Evolutionary conservation across 1,140 invertebrate genomes (phyloP), one percentile per base, ranked within the genome.

Genomic region (Akabosia matsudoensis): DNA sequence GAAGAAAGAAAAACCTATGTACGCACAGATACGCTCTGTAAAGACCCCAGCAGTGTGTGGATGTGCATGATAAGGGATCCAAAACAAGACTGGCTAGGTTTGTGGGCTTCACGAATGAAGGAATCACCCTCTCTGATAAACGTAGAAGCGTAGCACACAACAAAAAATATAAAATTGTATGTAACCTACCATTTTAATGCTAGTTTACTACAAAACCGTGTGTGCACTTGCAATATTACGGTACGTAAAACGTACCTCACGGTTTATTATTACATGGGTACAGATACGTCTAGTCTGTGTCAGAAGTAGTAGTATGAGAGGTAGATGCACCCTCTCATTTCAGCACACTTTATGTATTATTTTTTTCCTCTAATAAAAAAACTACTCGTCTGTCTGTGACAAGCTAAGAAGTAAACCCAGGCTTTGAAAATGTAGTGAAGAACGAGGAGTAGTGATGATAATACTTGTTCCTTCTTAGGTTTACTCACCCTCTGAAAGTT

Each of bases 21-120:
- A 67, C 54, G 54, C 61, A 31, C 2, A 24, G 13, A 24, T 22
- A 61, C 54, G 24, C 54, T 16, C 54, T 13, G 61, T 24, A 30
- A 67, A 14, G 61, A n/a, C n/a, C n/a, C n/a, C n/a, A n/a, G n/a
- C n/a, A 30, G 37, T 45, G 18, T 30, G 31, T 67, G 61, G 61
- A 67, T 67, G 61, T 31, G 61, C 61, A 30, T 67, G 61, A 67
- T 67, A 67, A 67, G 61, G 61, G 61, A 67, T 67, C 61, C 61
- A 67, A 67, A 67, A 67, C 61, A 30, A 67, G 61, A 67, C 61
- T 67, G 61, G 28, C n/a, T n/a, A n/a, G 61, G 61, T 3, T 31
- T 67, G 7, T 61, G 54, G 54, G 54, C 54, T 61, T 7, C 7
- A 67, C 61, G 61, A 56, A 30, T 30, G 61, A 24, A 67, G 61